Conservation (phyloP, 1,140 invertebrate species). For the Macrotrachela quadricornifera region DNA sequence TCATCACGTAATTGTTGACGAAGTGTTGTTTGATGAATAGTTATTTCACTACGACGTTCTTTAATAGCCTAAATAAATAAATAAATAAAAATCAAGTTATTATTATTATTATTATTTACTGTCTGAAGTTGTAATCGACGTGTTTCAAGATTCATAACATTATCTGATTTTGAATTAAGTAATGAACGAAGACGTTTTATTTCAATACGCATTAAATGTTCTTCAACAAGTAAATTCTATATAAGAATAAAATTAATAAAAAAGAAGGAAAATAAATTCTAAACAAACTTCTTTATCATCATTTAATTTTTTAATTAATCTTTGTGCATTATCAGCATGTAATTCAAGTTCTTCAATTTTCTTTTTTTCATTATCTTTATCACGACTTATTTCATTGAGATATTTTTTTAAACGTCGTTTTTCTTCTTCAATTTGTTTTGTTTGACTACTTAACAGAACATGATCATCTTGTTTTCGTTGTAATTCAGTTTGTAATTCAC, state of each 20-base stretch:
- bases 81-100: not conserved
- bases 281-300: constrained; percentile 1
- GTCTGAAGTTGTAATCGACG: constrained; percentile 20
- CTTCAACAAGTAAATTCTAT: constrained; percentile 27
- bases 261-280: not conserved
- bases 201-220: constrained; percentile 27
- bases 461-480: constrained; percentile 21
- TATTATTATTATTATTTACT: constrained; percentile 17
- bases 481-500: constrained; percentile 19
- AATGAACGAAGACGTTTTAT: constrained; percentile 21
- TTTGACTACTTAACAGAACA: constrained; percentile 19
- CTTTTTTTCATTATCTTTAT: not conserved
- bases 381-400: not conserved
- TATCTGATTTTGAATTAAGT: constrained; percentile 21
- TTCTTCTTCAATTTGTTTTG: constrained; percentile 22
- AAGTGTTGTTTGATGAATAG: constrained; percentile 29
- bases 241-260: not conserved
- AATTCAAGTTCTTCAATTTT: constrained; percentile 21
- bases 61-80: constrained; percentile 21
- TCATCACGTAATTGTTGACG: constrained; percentile 21
- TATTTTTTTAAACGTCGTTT: not conserved
- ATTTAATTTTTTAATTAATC: constrained; percentile 19
- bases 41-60: constrained; percentile 27
- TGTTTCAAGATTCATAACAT: constrained; percentile 20
- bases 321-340: constrained; percentile 27